Evolutionary conservation across 2,113 vertebrate species (phyloP).

Genomic region (Spizaetus ornatus): DNA sequence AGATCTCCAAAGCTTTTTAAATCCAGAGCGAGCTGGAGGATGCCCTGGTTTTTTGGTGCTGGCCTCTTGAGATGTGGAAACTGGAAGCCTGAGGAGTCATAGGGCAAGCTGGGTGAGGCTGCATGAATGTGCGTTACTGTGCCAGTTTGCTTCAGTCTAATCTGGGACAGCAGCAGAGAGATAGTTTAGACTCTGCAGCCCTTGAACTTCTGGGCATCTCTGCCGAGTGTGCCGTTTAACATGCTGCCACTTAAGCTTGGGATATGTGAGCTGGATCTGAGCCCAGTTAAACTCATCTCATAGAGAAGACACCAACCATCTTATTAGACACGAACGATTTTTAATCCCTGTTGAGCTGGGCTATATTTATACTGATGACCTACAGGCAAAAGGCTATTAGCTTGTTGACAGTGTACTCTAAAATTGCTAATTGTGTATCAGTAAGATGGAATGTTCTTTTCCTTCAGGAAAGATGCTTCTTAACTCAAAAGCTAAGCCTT

Average conservation of each 20-base stretch:
- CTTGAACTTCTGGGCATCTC: neutral
- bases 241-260: neutral
- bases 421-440: neutral
- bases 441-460: neutral
- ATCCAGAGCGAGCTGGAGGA: neutral
- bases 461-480: neutral
- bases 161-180: neutral
- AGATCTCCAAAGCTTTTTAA: neutral
- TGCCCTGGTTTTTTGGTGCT: accelerated
- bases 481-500: neutral
- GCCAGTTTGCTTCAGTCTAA: neutral
- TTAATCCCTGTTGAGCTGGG: neutral
- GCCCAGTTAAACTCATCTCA: neutral
- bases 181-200: neutral
- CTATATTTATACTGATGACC: neutral
- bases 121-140: accelerated
- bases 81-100: neutral
- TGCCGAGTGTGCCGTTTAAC: neutral
- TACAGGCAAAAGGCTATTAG: neutral
- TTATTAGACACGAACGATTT: neutral
- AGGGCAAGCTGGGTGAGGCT: neutral
- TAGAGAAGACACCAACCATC: neutral
- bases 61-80: neutral
- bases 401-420: conserved; percentile 14
- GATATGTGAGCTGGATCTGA: neutral